Percentiles rank a stretch among this genome's conserved stretches.
Evolutionary conservation across 2,888 invertebrate genomes (phyloP).

Genomic region (Noctua pronuba): DNA sequence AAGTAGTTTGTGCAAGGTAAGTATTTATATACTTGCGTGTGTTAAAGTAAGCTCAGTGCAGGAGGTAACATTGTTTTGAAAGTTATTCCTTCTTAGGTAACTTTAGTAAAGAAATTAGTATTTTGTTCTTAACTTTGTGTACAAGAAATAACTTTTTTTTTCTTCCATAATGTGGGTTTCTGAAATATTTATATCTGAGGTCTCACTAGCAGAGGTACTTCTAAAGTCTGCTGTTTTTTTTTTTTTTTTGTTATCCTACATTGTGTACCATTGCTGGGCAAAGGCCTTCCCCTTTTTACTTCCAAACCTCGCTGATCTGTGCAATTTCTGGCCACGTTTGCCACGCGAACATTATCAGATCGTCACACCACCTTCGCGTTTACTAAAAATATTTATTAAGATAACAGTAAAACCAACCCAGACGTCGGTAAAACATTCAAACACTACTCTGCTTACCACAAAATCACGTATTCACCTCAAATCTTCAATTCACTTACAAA

Average conservation of each 20-base stretch:
- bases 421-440: conserved; percentile 24
- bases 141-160: not conserved
- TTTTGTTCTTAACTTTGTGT: not conserved
- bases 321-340: too few species aligned
- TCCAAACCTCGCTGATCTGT: too few species aligned
- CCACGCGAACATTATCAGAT: too few species aligned
- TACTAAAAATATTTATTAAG: conserved; percentile 45
- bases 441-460: conserved; percentile 20
- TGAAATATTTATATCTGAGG: not conserved
- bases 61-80: conserved; percentile 17
- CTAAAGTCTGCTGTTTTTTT: too few species aligned
- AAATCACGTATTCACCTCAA: conserved; percentile 42
- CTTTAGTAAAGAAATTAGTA: not conserved
- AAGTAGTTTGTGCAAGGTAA: conserved; percentile 58
- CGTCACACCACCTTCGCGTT: too few species aligned
- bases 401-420: conserved; percentile 24
- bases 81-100: not conserved
- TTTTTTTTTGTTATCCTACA: too few species aligned
- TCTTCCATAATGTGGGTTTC: not conserved
- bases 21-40: conserved; percentile 46
- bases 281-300: too few species aligned
- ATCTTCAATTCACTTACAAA: conserved; percentile 36
- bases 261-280: too few species aligned
- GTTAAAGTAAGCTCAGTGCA: conserved; percentile 23
- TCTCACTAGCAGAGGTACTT: not conserved